Evolutionary conservation across 2,888 invertebrate genomes (phyloP).

Genomic region (Hipparchia semele): DNA sequence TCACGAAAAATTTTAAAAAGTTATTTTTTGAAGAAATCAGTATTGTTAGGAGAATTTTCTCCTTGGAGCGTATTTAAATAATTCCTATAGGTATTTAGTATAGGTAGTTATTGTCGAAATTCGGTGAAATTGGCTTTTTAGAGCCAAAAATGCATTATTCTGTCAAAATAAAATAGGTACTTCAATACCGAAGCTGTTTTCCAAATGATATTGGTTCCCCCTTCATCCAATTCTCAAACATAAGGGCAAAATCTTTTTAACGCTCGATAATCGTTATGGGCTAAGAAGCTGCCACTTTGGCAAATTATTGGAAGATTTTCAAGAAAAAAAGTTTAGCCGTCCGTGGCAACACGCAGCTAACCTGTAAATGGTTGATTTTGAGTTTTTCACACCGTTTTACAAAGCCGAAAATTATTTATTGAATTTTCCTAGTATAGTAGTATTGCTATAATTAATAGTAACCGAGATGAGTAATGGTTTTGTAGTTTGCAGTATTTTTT

Average conservation of each 20-base stretch:
- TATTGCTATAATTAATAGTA: not conserved
- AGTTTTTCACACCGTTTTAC: not conserved
- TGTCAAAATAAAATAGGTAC: not conserved
- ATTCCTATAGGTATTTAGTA: too few relatives aligned
- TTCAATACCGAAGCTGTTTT: constrained; percentile 7
- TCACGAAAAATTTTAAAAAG: too few relatives aligned
- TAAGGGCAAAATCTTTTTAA: constrained; percentile 64
- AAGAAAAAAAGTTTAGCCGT: constrained; percentile 60
- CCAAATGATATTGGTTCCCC: constrained; percentile 37
- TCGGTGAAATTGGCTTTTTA: too few relatives aligned
- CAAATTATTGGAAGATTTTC: constrained; percentile 79
- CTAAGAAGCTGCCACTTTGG: constrained; percentile 80
- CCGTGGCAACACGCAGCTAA: not conserved
- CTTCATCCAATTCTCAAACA: constrained; percentile 46
- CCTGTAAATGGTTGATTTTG: not conserved
- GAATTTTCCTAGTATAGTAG: too few relatives aligned
- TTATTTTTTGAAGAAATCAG: too few relatives aligned
- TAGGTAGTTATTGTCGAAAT: too few relatives aligned
- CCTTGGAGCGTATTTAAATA: too few relatives aligned
- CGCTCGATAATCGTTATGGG: constrained; percentile 77
- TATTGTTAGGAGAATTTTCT: too few relatives aligned
- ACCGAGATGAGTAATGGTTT: not conserved
- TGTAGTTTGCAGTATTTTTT: not conserved
- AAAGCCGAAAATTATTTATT: not conserved
- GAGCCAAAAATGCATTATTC: not conserved